Base-by-base conservation (phyloP, 2,888 invertebrate species). In the Drosophila kambysellisi region DNA sequence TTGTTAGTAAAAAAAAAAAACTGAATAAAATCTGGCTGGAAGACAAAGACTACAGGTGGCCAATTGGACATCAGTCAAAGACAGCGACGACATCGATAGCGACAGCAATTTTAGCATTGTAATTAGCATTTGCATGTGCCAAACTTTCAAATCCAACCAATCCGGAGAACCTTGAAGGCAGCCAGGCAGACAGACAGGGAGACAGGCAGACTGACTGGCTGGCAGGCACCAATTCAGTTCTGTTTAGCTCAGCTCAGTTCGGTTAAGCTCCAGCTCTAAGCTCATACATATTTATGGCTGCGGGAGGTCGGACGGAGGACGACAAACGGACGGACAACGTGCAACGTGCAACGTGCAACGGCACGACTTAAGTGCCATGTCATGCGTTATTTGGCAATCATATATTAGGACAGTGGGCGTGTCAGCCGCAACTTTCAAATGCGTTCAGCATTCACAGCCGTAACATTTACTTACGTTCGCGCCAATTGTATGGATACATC, bases 401-500 rank as follows among this genome's bases (percentile, higher is more conserved):
- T 53, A 72, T 70, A 75, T 80, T 72, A 70, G 79, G 76, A 58
- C 72, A 58, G 80, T 84, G 77, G 82, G 82, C 77, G 82, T 82
- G 78, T 15, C 20, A 67, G 79, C 72, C 58, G 51, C 72, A 83
- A 83, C 83, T 83, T 86, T 83, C 81, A 79, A 83, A 83, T 83
- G 76, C 71, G 71, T 73, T 73, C 58, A 72, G 54, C 70, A 68
- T 79, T 67, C 68, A 80, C 66, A 53, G 33, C 30, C 58, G 57
- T 58, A 67, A 61, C 41, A 54, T 74, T 79, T 79, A 95, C 96
- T 96, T 94, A 97, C 97, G 95, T 96, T 93, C 96, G 95, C 12
- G 97, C 97, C 82, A 98, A 94, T 91, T 96, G 97, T 83, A 96
- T 95, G 39, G 97, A 97, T 89, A 98, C 95, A 92, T 98, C 98